phyloP scores from a whole-genome alignment of 2,888 invertebrate genomes.

The Penaeus monodon region DNA sequence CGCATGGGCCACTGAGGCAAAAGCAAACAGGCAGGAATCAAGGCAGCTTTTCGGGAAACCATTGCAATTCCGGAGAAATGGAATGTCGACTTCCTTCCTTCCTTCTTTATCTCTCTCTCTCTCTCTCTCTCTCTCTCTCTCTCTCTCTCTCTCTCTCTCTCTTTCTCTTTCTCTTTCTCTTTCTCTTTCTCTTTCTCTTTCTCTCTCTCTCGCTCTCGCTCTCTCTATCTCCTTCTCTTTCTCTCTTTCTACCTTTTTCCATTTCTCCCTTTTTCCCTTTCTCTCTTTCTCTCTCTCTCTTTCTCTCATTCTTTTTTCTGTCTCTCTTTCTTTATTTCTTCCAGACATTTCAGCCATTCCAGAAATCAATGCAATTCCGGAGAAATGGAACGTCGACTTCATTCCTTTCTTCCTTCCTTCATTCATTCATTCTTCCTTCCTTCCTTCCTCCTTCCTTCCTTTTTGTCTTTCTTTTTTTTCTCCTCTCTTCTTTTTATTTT shows the following conservation, averaged over 20 bases:
- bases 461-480: not conserved
- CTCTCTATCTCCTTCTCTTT: constrained; percentile 5
- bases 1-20: too few relatives aligned
- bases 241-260: not conserved
- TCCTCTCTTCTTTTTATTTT: not conserved
- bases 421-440: too few relatives aligned
- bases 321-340: constrained; percentile 11
- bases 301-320: not conserved
- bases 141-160: not conserved
- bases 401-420: too few relatives aligned
- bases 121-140: not conserved
- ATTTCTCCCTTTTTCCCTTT: too few relatives aligned
- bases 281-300: too few relatives aligned
- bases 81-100: too few relatives aligned
- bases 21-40: too few relatives aligned
- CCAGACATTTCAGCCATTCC: too few relatives aligned
- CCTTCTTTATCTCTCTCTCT: not conserved
- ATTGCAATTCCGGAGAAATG: too few relatives aligned
- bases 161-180: not conserved
- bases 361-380: too few relatives aligned
- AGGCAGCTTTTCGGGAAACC: too few relatives aligned
- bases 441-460: constrained; percentile 8
- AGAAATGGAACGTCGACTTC: too few relatives aligned
- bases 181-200: not conserved
- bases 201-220: not conserved